These are phyloP conservation scores for Yponomeuta evonymella DNA, from an alignment of 2,888 invertebrate species.

Conservation along the genomic window DNA sequence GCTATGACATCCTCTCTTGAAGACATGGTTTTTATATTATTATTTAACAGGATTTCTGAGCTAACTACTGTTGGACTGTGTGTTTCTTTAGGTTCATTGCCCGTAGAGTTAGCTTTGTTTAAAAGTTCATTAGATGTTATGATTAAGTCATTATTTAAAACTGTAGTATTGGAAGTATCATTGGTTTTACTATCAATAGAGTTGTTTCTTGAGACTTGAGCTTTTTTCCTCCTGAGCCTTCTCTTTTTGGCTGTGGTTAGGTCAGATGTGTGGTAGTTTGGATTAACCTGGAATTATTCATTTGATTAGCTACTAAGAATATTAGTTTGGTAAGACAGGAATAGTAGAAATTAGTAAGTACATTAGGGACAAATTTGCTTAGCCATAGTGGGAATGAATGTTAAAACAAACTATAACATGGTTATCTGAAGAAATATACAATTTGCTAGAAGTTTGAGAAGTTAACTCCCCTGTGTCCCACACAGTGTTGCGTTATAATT, in stretches of 20 bases:
- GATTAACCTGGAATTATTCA: neutral
- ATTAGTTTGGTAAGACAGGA: no score
- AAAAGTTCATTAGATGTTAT: neutral
- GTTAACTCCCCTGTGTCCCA: no score
- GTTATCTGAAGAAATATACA: no score
- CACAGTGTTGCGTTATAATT: no score
- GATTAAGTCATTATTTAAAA: neutral
- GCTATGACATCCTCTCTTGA: conserved; percentile 53
- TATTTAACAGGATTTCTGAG: conserved; percentile 2
- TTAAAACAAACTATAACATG: no score
- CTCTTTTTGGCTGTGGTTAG: conserved; percentile 39
- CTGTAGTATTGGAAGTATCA: neutral
- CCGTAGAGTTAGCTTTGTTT: neutral
- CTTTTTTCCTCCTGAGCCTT: conserved; percentile 43
- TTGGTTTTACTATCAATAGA: conserved; percentile 1
- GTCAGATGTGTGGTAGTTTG: neutral
- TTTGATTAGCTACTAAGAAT: no score
- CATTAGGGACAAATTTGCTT: no score
- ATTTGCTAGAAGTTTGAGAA: no score
- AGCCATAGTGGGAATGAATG: no score
- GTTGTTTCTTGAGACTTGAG: conserved; percentile 28
- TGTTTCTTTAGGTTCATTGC: neutral
- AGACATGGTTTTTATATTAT: conserved; percentile 35
- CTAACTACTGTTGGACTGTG: neutral
- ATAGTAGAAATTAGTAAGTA: no score